phyloP scores from a whole-genome alignment of 2,888 invertebrate genomes.

The Rotaria sp. region DNA sequence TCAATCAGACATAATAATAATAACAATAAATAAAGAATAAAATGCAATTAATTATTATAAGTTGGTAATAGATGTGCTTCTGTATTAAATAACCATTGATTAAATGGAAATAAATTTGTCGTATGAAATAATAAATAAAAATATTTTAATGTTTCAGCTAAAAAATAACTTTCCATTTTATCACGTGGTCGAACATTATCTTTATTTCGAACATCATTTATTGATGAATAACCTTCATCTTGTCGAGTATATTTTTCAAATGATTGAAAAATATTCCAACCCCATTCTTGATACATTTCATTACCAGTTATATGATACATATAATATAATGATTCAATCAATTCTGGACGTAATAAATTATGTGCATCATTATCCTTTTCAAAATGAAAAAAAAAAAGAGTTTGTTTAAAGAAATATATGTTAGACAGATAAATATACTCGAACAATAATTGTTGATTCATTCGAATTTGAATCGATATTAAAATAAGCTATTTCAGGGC shows the following conservation, averaged over 20 bases:
- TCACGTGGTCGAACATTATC: slow-evolving; percentile 72
- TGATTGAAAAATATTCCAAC: slow-evolving; percentile 92
- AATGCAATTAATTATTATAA: background rate
- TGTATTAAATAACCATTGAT: slow-evolving; percentile 97
- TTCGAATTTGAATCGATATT: slow-evolving; percentile 42
- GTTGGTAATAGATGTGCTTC: slow-evolving; percentile 80
- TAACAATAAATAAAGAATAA: background rate
- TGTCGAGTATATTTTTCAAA: slow-evolving; percentile 83
- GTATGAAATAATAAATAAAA: slow-evolving; percentile 87
- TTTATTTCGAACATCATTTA: slow-evolving; percentile 76
- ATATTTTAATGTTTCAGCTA: slow-evolving; percentile 97
- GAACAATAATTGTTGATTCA: background rate
- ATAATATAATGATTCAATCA: slow-evolving; percentile 88
- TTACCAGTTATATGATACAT: slow-evolving; percentile 92
- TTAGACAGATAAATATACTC: background rate
- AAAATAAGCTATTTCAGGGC: slow-evolving; percentile 83
- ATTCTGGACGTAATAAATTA: slow-evolving; percentile 90
- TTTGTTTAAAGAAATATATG: background rate
- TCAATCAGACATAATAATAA: too few species aligned
- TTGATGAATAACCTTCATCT: slow-evolving; percentile 78
- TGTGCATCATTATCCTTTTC: slow-evolving; percentile 50
- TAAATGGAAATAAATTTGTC: slow-evolving; percentile 62
- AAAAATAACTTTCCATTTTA: slow-evolving; percentile 96
- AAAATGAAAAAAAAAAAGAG: background rate
- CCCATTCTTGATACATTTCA: slow-evolving; percentile 93